Percentiles rank a stretch among this genome's conserved stretches.
Conservation (phyloP, 2,888 invertebrate genomes). For the Hypercompe scribonia region DNA sequence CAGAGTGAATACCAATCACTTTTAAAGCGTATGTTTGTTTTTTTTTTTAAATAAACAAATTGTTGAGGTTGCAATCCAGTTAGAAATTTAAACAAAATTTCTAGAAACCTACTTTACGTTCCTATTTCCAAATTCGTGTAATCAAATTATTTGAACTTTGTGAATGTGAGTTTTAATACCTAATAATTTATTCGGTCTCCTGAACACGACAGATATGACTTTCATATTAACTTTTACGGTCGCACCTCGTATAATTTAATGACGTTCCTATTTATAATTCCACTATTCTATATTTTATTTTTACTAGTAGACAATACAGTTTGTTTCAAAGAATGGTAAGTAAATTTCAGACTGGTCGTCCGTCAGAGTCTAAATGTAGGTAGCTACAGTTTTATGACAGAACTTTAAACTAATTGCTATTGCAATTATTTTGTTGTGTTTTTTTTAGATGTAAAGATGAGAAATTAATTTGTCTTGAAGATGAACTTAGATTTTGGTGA, state of each 20-base stretch:
- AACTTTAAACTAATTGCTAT: background rate
- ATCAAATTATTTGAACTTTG: background rate
- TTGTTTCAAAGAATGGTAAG: background rate
- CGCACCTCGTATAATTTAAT: background rate
- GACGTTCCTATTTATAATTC: background rate
- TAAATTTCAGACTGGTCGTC: background rate
- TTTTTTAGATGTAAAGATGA: background rate
- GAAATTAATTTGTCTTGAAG: background rate
- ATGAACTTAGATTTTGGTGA: background rate
- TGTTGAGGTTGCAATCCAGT: background rate
- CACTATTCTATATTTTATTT: background rate
- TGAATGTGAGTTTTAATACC: background rate
- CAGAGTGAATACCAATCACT: no score
- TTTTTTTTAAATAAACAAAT: background rate
- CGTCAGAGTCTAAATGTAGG: no score
- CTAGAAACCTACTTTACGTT: background rate
- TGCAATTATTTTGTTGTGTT: background rate
- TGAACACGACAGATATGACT: conserved; percentile 1
- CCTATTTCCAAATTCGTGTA: background rate
- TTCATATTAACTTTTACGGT: background rate
- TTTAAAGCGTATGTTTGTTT: background rate
- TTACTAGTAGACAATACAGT: background rate
- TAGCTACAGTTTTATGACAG: background rate
- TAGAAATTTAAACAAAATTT: background rate
- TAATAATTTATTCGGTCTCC: background rate